These are phyloP conservation scores for Catharus ustulatus DNA, from an alignment of 2,797 vertebrate genomes.

Conservation along the genomic window DNA sequence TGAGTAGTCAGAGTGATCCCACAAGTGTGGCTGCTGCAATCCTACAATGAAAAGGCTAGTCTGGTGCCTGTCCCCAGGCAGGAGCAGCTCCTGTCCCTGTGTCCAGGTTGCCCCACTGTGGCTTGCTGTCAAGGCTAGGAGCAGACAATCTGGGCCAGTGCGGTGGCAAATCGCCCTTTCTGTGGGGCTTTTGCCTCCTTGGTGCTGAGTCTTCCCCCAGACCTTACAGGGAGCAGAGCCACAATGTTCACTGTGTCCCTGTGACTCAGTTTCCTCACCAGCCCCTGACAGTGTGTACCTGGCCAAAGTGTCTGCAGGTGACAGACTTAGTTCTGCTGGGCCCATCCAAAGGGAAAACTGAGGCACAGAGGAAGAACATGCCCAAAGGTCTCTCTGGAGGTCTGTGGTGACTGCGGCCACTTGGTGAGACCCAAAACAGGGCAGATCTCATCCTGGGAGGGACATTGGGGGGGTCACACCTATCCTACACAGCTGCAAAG, in stretches of 20 bases:
- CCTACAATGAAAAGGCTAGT: neutral
- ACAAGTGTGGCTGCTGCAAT: fast-evolving
- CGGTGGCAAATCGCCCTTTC: neutral
- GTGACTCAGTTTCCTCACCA: neutral
- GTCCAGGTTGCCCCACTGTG: fast-evolving
- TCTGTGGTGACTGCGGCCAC: neutral
- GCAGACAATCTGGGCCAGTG: neutral
- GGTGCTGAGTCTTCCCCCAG: neutral
- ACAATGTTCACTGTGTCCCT: fast-evolving
- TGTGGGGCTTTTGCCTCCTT: fast-evolving
- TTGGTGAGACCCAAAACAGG: neutral
- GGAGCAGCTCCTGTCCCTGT: neutral
- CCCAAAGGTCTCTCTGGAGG: neutral
- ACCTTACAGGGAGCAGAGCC: fast-evolving
- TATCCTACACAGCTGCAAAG: neutral
- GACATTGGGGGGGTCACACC: fast-evolving
- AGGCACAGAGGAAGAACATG: neutral
- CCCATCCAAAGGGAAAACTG: neutral
- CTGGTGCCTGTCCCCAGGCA: neutral
- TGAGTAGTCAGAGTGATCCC: fast-evolving
- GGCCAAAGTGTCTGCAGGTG: neutral
- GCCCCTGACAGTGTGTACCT: neutral
- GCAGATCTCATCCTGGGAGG: neutral
- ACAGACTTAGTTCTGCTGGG: neutral
- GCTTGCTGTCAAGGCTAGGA: neutral